Conservation (phyloP, 1,140 invertebrate genomes). For the Cheumatopsyche charites region DNA sequence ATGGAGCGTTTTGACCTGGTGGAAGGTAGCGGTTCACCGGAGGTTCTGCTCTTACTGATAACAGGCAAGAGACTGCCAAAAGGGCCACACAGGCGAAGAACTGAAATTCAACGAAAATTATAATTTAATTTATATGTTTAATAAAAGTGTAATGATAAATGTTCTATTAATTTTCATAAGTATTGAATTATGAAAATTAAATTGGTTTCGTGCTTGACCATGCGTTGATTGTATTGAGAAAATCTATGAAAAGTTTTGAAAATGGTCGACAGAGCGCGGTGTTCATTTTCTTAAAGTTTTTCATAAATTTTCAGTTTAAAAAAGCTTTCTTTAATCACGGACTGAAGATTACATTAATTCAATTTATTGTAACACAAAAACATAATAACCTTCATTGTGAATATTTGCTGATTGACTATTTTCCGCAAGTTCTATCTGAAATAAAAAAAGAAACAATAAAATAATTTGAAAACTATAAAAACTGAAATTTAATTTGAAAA, state of each 20-base stretch:
- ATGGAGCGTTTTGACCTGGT: conserved; percentile 31
- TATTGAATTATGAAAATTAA: too few relatives aligned
- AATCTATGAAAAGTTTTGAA: too few relatives aligned
- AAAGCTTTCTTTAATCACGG: too few relatives aligned
- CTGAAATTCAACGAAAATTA: conserved; percentile 13
- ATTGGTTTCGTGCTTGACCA: too few relatives aligned
- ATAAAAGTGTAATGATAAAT: too few relatives aligned
- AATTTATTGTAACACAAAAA: neutral
- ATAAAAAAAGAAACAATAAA: neutral
- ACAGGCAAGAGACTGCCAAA: conserved; percentile 28
- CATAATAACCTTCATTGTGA: conserved; percentile 13
- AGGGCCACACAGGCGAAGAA: conserved; percentile 20
- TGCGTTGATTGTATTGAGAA: too few relatives aligned
- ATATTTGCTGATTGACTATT: neutral
- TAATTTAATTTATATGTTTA: too few relatives aligned
- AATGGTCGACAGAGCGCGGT: too few relatives aligned
- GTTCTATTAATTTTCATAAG: neutral
- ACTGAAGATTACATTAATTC: neutral
- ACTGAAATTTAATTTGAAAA: too few relatives aligned
- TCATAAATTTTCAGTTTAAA: too few relatives aligned
- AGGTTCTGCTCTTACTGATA: conserved; percentile 40
- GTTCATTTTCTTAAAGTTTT: too few relatives aligned
- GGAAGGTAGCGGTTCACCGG: conserved; percentile 42
- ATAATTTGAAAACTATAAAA: too few relatives aligned
- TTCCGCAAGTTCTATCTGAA: neutral